Evolutionary conservation across 2,113 vertebrate species (phyloP).

Genomic region (Mola mola): DNA sequence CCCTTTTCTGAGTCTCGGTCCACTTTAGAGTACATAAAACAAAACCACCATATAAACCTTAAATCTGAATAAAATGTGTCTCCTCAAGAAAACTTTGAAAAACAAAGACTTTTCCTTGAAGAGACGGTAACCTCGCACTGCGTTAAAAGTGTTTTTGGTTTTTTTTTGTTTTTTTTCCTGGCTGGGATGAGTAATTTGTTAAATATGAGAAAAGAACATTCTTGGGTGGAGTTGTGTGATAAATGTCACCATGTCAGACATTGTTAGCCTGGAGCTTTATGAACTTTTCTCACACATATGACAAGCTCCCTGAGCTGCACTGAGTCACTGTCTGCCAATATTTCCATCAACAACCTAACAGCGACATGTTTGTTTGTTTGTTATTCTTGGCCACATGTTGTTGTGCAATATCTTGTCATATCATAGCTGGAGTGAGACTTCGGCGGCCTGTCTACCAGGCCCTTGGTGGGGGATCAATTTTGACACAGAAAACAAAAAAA

Average conservation of each 20-base stretch:
- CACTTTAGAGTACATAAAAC: too few relatives aligned
- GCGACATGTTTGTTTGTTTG: slow-evolving; percentile 4
- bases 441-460: slow-evolving; percentile 17
- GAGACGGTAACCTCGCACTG: too few relatives aligned
- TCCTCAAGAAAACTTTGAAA: too few relatives aligned
- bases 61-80: too few relatives aligned
- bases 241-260: slow-evolving; percentile 2
- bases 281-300: slow-evolving; percentile 20
- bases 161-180: too few relatives aligned
- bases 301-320: not conserved
- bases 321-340: slow-evolving; percentile 2
- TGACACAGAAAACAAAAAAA: slow-evolving; percentile 16
- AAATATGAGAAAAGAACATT: not conserved
- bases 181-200: slow-evolving; percentile 9
- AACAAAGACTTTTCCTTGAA: too few relatives aligned
- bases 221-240: not conserved
- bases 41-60: too few relatives aligned
- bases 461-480: slow-evolving; percentile 30
- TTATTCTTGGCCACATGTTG: slow-evolving; percentile 11
- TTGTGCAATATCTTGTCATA: slow-evolving; percentile 24
- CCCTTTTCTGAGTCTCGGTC: too few relatives aligned
- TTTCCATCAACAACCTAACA: slow-evolving; percentile 3
- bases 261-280: not conserved
- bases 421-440: slow-evolving; percentile 17
- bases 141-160: too few relatives aligned